A percentile compares a stretch with the other conserved stretches of the same genome.
Evolutionary conservation across 2,888 invertebrate genomes (phyloP).

Genomic region (Lasiommata megera): DNA sequence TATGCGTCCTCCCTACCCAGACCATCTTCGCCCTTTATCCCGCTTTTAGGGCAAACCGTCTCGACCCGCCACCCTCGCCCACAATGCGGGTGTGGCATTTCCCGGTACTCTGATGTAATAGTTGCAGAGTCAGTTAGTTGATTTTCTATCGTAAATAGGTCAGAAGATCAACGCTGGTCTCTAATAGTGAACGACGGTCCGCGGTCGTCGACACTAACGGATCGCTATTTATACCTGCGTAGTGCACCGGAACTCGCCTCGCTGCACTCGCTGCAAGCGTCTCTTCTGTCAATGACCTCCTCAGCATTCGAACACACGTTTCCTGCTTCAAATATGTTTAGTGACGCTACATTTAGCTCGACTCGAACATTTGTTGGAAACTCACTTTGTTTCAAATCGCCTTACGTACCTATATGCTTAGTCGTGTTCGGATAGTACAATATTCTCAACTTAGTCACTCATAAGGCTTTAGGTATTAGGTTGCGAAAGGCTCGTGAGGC

Average conservation of each 20-base stretch:
- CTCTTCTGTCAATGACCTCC: constrained; percentile 76
- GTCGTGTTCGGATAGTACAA: not conserved
- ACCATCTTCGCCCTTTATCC: constrained; percentile 44
- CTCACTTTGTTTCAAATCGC: not conserved
- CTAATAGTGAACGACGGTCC: constrained; percentile 45
- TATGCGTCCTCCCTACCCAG: constrained; percentile 49
- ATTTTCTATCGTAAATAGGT: constrained; percentile 52
- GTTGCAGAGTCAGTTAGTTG: constrained; percentile 32
- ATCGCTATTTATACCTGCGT: constrained; percentile 79
- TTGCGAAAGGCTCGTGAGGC: constrained; percentile 64
- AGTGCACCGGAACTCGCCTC: constrained; percentile 78
- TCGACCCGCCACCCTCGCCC: constrained; percentile 47
- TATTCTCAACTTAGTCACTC: constrained; percentile 1
- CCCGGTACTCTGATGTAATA: constrained; percentile 42
- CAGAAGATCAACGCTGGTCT: constrained; percentile 42
- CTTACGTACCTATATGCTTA: not conserved
- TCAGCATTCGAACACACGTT: constrained; percentile 42
- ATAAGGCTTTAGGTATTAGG: constrained; percentile 45
- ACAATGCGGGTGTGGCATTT: constrained; percentile 42
- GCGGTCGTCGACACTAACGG: constrained; percentile 81
- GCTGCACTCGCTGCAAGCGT: constrained; percentile 77
- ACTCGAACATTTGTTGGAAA: not conserved
- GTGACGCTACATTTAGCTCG: constrained; percentile 3
- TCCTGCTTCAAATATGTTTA: constrained; percentile 36
- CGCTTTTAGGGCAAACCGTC: constrained; percentile 42